Percentiles rank a stretch among this genome's conserved stretches.
phyloP scores from a whole-genome alignment of 2,113 vertebrate species.

The Phaetusa simplex region DNA sequence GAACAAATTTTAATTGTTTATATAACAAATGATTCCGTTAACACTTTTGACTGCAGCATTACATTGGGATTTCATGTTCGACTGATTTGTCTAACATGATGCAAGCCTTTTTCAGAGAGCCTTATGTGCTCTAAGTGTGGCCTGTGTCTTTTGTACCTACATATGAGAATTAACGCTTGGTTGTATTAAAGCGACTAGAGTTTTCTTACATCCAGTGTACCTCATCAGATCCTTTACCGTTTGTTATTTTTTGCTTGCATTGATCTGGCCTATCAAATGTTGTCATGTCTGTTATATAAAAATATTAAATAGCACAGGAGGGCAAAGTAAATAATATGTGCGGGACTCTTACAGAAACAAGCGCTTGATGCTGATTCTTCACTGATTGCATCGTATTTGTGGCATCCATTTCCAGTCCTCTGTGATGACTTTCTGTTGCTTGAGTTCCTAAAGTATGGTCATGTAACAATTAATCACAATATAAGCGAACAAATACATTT shows the following conservation, averaged over 20 bases:
- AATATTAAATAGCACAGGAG: not conserved
- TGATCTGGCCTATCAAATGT: not conserved
- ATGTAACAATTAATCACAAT: not conserved
- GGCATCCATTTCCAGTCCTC: not conserved
- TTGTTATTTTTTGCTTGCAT: not conserved
- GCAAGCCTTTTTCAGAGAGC: not conserved
- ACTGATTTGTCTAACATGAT: not conserved
- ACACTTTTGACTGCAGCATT: not conserved
- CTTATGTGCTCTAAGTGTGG: not conserved
- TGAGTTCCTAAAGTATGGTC: not conserved
- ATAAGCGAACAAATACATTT: not conserved
- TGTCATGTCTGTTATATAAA: not conserved
- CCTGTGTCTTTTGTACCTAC: not conserved
- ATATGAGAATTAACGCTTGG: not conserved
- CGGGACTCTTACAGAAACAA: not conserved
- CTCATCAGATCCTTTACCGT: not conserved
- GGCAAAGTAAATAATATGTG: not conserved
- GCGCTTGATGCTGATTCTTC: not conserved
- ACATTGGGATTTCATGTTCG: not conserved
- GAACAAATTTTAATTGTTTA: not conserved
- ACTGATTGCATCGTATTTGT: not conserved
- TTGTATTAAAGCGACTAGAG: not conserved
- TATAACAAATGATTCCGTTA: not conserved
- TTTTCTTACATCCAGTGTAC: not conserved
- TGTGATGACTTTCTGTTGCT: not conserved